Evolutionary conservation across 2,797 vertebrate species (phyloP), one percentile per base, ranked within the genome.

Genomic region (Halcyon chelicuti): DNA sequence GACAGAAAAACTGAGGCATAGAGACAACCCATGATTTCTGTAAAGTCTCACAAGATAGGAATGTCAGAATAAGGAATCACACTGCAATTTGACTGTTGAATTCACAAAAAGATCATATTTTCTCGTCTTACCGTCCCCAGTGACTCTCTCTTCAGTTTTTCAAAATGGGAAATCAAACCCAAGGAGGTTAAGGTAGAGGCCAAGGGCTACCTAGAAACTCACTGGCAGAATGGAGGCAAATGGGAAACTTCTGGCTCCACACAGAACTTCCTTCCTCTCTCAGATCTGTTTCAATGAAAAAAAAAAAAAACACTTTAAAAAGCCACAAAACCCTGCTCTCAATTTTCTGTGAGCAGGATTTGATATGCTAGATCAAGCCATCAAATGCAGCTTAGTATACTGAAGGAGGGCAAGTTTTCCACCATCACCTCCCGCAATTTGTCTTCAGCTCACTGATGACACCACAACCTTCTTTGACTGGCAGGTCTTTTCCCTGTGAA

Each of bases 221-320:
- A 19, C 33, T 62, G 54, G 51, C 51, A 89, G 68, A 92, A 88
- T 46, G 88, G 65, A 95, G 72, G 80, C 12, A 0, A 92, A 89
- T 84, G 51, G 40, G 65, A 93, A 94, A 94, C 61, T 88, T 93
- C 76, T 92, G 86, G 65, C 77, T 92, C 29, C 17, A 35, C 49
- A 70, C 15, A 86, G 49, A 40, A 72, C 62, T 93, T 92, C 73
- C 88, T 93, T 88, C 70, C 70, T 83, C 49, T 62, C 88, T 96
- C 82, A 94, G 86, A 93, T 86, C 58, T 84, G 6, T 73, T 88
- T 84, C 71, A 92, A 31, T 28, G 33, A 77, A 91, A 91, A 28
- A 29, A 81, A 84, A 31, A 5, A 9, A 9, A 6, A 49, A 15
- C 47, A 28, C 49, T 51, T 28, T 51, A 16, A 49, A 71, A 68